phyloP scores from a whole-genome alignment of 2,113 vertebrate genomes.

The Microtus richardsoni region DNA sequence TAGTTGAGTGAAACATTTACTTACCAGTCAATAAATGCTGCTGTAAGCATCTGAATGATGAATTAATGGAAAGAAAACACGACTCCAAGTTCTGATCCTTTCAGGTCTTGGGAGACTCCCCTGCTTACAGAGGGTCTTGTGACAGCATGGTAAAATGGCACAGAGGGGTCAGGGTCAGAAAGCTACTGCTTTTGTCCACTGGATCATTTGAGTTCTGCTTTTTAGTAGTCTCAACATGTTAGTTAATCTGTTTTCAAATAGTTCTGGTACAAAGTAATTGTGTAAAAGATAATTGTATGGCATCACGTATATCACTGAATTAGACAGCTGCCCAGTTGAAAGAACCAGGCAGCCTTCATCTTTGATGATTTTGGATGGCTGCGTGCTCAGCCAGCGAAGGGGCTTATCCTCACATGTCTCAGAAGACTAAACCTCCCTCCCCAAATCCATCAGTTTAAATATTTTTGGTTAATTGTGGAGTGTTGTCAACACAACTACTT shows the following conservation, averaged over 20 bases:
- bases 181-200: not conserved
- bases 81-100: not conserved
- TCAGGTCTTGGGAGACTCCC: not conserved
- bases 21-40: not conserved
- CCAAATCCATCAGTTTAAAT: not conserved
- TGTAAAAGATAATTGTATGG: not conserved
- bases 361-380: not conserved
- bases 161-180: not conserved
- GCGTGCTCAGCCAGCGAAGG: not conserved
- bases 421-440: not conserved
- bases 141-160: not conserved
- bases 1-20: not conserved
- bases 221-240: not conserved
- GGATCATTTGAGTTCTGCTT: not conserved
- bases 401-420: not conserved
- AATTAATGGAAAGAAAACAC: not conserved
- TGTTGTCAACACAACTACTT: not conserved
- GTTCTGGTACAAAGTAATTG: not conserved
- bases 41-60: not conserved
- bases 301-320: not conserved
- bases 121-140: not conserved
- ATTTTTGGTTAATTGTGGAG: not conserved
- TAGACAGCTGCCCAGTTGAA: not conserved
- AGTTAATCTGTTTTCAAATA: not conserved
- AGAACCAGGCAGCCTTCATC: not conserved